phyloP scores from a whole-genome alignment of 1,140 invertebrate genomes.

The Pectinophora gossypiella region DNA sequence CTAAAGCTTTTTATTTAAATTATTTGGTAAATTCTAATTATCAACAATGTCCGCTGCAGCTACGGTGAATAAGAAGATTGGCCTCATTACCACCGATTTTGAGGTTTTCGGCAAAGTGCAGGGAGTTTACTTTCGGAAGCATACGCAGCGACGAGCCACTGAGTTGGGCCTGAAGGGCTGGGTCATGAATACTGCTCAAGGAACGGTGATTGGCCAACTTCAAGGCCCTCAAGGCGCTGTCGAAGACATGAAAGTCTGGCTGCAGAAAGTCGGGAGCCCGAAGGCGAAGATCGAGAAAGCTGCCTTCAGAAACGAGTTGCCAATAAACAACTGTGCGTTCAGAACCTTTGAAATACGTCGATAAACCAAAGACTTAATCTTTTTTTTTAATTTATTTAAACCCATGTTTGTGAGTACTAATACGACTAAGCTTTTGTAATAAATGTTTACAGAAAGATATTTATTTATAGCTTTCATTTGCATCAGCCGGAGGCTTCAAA shows the following conservation, averaged over 20 bases:
- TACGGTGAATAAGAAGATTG: not conserved
- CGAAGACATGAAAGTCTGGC: slow-evolving; percentile 79
- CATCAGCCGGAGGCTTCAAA: no score
- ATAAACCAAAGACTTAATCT: not conserved
- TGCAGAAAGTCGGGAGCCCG: slow-evolving; percentile 78
- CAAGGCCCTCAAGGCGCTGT: slow-evolving; percentile 77
- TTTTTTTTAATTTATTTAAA: no score
- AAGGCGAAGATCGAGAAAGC: slow-evolving; percentile 78
- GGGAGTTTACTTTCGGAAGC: slow-evolving; percentile 77
- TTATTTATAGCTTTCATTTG: no score
- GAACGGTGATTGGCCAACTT: slow-evolving; percentile 79
- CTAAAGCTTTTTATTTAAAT: not conserved
- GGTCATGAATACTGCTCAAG: slow-evolving; percentile 79
- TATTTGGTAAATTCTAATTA: no score
- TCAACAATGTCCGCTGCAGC: not conserved
- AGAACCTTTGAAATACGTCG: not conserved
- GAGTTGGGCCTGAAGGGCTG: slow-evolving; percentile 78
- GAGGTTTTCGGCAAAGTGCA: slow-evolving; percentile 78
- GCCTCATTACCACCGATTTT: slow-evolving; percentile 43
- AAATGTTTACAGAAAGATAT: no score
- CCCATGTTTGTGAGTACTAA: no score
- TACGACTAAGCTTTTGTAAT: no score
- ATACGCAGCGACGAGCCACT: slow-evolving; percentile 77
- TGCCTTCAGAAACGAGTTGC: slow-evolving; percentile 71
- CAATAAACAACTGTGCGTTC: slow-evolving; percentile 20